These are phyloP conservation scores for Stigmatopora argus DNA, from an alignment of 2,113 vertebrate genomes.

Conservation along the genomic window DNA sequence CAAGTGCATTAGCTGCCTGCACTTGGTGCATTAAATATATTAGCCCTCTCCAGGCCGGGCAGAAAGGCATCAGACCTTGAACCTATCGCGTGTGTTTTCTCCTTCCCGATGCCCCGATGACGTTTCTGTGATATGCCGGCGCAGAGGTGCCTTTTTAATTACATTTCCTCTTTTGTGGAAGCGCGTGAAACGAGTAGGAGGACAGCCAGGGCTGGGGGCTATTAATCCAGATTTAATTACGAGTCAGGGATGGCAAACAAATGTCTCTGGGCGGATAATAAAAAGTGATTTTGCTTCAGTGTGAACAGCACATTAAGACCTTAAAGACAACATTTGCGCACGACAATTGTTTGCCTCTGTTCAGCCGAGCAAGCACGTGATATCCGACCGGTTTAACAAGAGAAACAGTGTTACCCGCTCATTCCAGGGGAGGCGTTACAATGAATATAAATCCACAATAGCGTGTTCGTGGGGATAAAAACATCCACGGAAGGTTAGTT, in stretches of 20 bases:
- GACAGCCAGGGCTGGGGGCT: background rate
- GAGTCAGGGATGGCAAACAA: background rate
- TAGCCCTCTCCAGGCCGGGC: background rate
- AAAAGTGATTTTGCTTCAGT: background rate
- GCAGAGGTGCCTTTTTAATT: background rate
- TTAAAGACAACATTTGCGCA: background rate
- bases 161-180: background rate
- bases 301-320: background rate
- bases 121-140: background rate
- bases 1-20: slow-evolving; percentile 1
- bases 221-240: slow-evolving; percentile 7
- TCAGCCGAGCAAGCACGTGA: background rate
- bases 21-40: background rate
- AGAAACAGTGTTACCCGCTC: too few relatives aligned
- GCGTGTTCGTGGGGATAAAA: too few relatives aligned
- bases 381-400: background rate
- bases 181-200: background rate
- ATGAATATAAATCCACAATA: background rate
- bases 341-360: background rate
- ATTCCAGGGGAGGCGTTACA: background rate
- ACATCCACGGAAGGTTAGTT: background rate
- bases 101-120: background rate
- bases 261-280: background rate
- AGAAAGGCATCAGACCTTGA: background rate
- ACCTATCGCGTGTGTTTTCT: background rate